Base-by-base conservation (phyloP, 2,888 invertebrate species). In the Yponomeuta sedellus region DNA sequence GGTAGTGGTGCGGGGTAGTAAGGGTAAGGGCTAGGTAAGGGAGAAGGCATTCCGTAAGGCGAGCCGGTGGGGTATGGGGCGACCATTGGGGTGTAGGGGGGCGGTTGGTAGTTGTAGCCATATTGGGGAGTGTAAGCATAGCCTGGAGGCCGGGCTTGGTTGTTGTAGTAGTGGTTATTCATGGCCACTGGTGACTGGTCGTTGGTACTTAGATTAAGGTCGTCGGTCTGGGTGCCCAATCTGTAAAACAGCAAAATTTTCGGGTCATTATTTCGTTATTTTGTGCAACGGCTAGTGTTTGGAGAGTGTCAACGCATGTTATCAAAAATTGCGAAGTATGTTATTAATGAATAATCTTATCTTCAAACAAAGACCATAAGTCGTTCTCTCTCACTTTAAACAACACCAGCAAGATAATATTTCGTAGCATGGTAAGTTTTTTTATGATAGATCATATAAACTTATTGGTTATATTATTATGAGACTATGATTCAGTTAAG, bases 221-320 rank as follows among this genome's bases (percentile, higher is more conserved):
- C 90, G 71, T 91, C 90, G n/a, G 88, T 80, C 74, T 89, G 86
- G 69, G 82, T 84, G 57, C 83, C 83, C 72, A 88, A 81, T 72
- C 92, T 92, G 82, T 25, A 83, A 85, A 69, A 70, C 66, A 68
- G 44, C 25, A 61, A 61, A 22, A n/a, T 19, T 22, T 62, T 52
- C 3, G 16, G 44, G 10, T 52, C 3, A 52, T 52, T 52, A 16
- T 16, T 52, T 52, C 16, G 44, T 52, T 52, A 8, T 1, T 25
- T 25, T 34, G 34, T 34, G 34, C 5, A 34, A 34, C 6, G 6
- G 34, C 10, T 8, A 8, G 1, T 34, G 5, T 34, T 34, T 8
- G 34, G 34, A 34, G 8, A 34, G 8, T 34, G 8, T 8, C 34
- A 34, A 34, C 8, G 1, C 34, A 8, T 34, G 34, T 34, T 34